Base-by-base conservation (phyloP, 2,888 invertebrate genomes). In the Chironomus tentans region DNA sequence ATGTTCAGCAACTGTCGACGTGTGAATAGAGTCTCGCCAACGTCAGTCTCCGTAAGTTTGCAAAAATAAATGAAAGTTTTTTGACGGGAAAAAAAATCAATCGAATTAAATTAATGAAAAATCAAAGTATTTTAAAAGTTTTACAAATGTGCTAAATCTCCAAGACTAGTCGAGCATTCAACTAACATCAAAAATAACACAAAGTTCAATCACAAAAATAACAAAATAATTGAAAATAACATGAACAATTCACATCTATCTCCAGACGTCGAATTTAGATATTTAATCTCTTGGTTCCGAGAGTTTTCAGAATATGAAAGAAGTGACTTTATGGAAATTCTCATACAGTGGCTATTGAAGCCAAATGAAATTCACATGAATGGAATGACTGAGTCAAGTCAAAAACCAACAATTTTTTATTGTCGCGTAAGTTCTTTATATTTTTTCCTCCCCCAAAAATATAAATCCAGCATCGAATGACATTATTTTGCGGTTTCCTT, bases 241-340 rank as follows among this genome's bases (percentile, higher is more conserved):
- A 74, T 46, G 62, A 46, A 24, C 18, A 68, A 74, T 24, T 74
- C 62, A 21, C 74, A 68, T 18, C 82, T 88, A 80, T 87, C 88
- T 3, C 84, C 89, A 48, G 91, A 91, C 81, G 90, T 91, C 3
- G 94, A 95, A 83, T 86, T 94, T 80, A 87, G 92, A 76, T 95
- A 94, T 82, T 85, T 94, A 78, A 86, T 92, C 77, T 91, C 93
- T 81, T 95, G 95, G 95, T 95, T 95, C 81, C 88, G 89, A 80
- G 94, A 94, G 84, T 95, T 93, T 89, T 94, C 94, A 81, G 94
- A 94, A 81, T 87, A 94, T 82, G 94, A 95, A 82, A 87, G 92
- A 76, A 91, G 91, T 77, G 95, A 95, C 82, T 95, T 95, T 82
- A 82, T 94, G 77, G 91, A 91, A 0, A 87, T 94, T 77, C 84